Evolutionary conservation across 1,140 invertebrate species (phyloP), one percentile per base, ranked within the genome.

Genomic region (Drosophila parvula): DNA sequence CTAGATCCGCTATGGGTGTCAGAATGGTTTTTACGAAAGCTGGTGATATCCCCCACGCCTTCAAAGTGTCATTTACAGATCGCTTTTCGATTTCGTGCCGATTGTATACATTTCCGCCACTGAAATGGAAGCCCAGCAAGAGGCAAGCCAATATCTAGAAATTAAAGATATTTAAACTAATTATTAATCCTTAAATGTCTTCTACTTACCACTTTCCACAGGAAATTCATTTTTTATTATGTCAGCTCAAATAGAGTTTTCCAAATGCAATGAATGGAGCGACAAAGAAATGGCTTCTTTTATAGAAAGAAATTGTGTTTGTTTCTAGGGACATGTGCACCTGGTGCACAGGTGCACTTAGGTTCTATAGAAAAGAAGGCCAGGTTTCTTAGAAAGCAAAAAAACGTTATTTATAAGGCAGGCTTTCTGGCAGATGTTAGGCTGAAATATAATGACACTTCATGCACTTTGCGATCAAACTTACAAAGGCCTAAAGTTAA

Each of bases 121-220:
- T 32, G 30, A 14, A 8, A n/a, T 50, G 12, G 4, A 43, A n/a
- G 11, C 7, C 18, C 18, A 69, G 9, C 11, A 27, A 28, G 0
- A 51, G 45, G n/a, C 10, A n/a, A n/a, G 51, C 4, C 0, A 69
- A 36, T 14, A 53, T 14, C 65, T 69, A 8, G 22, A 2, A 53
- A 9, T 36, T 5, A 18, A 32, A 41, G 0, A 8, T 22, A 57
- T 6, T 40, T 41, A 0, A 10, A 4, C 0, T 30, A 11, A 8
- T 61, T 61, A 4, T 10, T 48, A 4, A 4, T 51, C 5, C 3
- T 18, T 32, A 51, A 30, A 34, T 12, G 2, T 0, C 9, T 16
- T n/a, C 0, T 27, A 14, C 64, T 62, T 41, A 69, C 65, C 28
- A 38, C 22, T 44, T 51, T 69, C 61, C 32, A 43, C 4, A 12